Percentiles rank a stretch among this genome's conserved stretches.
Conservation (phyloP, 2,113 vertebrate genomes). For the Poicephalus gulielmi region DNA sequence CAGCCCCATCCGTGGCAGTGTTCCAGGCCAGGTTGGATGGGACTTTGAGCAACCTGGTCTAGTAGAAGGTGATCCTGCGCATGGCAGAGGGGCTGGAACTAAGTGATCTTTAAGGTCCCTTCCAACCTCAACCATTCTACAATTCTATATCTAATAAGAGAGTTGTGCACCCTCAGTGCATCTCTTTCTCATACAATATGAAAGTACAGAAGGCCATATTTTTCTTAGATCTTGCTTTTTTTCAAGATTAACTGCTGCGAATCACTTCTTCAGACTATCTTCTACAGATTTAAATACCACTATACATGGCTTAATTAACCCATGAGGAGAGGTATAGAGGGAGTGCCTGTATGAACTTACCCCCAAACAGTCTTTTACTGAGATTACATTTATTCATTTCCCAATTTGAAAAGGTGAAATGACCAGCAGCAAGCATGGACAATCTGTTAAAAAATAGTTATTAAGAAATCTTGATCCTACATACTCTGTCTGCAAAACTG, state of each 20-base stretch:
- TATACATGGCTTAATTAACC: neutral
- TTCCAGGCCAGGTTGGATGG: neutral
- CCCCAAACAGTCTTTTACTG: neutral
- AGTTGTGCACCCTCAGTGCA: neutral
- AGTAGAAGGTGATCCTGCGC: neutral
- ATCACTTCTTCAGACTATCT: neutral
- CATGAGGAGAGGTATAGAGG: neutral
- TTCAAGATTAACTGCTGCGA: neutral
- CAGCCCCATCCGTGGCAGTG: neutral
- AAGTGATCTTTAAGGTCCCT: neutral
- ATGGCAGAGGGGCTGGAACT: neutral
- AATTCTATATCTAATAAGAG: neutral
- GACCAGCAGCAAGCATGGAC: neutral
- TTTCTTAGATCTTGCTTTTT: neutral
- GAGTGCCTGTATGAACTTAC: neutral
- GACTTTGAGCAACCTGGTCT: neutral
- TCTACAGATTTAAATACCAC: neutral
- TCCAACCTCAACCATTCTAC: neutral
- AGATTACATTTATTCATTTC: neutral
- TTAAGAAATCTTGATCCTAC: neutral
- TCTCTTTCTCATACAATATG: neutral
- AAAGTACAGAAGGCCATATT: neutral
- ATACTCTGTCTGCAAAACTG: neutral
- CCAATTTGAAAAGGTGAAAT: neutral
- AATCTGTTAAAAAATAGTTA: neutral